Evolutionary conservation across 2,797 vertebrate species (phyloP).

Genomic region (Sebastes diploproa): DNA sequence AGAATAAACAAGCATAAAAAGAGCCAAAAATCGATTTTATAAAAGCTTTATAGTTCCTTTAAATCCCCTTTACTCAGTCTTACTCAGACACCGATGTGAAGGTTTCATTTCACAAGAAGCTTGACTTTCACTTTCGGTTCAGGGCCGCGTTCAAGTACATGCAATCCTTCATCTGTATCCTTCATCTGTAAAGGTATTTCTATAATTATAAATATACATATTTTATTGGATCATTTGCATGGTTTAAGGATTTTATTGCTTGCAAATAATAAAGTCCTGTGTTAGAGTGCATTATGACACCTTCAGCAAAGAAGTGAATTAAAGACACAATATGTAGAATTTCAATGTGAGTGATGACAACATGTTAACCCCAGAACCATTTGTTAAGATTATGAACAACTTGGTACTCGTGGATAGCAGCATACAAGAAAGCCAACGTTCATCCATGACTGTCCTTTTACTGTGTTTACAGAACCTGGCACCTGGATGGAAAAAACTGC

Average conservation of each 20-base stretch:
- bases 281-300: not conserved
- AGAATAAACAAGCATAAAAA: not conserved
- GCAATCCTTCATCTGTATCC: too few relatives aligned
- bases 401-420: not conserved
- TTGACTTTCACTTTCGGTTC: slow-evolving; percentile 13
- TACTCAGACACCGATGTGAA: rapidly evolving
- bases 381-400: slow-evolving; percentile 2
- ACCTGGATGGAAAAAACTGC: too few relatives aligned
- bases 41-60: rapidly evolving
- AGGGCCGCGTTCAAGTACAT: not conserved
- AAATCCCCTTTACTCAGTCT: not conserved
- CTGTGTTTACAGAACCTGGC: too few relatives aligned
- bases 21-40: rapidly evolving
- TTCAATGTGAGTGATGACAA: not conserved
- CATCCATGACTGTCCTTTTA: too few relatives aligned
- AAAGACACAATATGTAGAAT: not conserved
- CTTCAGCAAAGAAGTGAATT: not conserved
- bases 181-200: too few relatives aligned
- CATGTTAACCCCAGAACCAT: slow-evolving; percentile 45
- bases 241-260: too few relatives aligned
- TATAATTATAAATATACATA: too few relatives aligned
- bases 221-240: too few relatives aligned
- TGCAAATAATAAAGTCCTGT: too few relatives aligned
- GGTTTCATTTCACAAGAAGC: not conserved
- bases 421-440: too few relatives aligned